Percentiles rank a stretch among this genome's conserved stretches.
Conservation (phyloP, 2,888 invertebrate genomes). For the Emmelina monodactyla region DNA sequence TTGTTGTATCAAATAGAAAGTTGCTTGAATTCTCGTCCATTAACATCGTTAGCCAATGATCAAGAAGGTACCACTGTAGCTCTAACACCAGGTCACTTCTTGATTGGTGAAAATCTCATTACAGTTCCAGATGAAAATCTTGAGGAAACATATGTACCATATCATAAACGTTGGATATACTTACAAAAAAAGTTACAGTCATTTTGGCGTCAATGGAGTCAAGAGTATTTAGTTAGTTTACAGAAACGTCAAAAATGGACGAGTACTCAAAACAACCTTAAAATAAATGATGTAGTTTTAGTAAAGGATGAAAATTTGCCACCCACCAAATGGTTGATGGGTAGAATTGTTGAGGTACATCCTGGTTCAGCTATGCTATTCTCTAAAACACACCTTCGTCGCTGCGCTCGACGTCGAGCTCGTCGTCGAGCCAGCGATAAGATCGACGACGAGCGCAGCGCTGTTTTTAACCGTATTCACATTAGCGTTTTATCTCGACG, state of each 20-base stretch:
- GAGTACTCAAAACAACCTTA: constrained; percentile 11
- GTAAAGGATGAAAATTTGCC: background rate
- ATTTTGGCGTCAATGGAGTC: constrained; percentile 17
- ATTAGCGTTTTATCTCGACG: too few relatives aligned
- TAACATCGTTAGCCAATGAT: background rate
- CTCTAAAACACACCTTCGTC: too few relatives aligned
- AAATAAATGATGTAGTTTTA: constrained; percentile 17
- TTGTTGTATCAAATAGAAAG: constrained; percentile 6
- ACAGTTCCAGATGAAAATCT: constrained; percentile 13
- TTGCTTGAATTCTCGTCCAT: constrained; percentile 9
- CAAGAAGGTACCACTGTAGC: background rate
- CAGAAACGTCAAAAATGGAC: constrained; percentile 18
- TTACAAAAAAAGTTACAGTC: constrained; percentile 16
- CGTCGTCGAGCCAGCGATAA: too few relatives aligned
- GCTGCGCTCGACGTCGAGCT: too few relatives aligned
- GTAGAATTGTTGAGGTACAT: background rate
- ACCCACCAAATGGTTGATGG: background rate
- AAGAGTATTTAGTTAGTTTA: constrained; percentile 16
- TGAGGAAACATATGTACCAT: constrained; percentile 6
- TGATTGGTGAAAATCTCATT: constrained; percentile 16
- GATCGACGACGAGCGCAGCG: too few relatives aligned
- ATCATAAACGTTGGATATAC: constrained; percentile 17
- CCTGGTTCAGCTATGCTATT: background rate
- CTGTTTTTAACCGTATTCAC: too few relatives aligned
- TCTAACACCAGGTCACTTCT: constrained; percentile 15